Evolutionary conservation across 2,797 vertebrate species (phyloP).

Genomic region (Bradypodion ventrale): DNA sequence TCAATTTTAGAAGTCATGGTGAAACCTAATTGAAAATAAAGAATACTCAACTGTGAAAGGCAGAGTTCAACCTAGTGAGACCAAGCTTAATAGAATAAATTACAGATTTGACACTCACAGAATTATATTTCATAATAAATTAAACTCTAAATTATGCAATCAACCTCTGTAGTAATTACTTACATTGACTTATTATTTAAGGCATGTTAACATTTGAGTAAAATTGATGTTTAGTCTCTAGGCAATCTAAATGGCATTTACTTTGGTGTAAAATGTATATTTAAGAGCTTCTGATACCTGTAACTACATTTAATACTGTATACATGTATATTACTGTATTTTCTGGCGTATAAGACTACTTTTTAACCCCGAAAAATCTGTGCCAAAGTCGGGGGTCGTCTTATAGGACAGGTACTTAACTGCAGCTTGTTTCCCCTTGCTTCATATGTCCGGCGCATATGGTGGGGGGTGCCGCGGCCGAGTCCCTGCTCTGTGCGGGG

Average conservation of each 20-base stretch:
- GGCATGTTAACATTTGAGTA: not conserved
- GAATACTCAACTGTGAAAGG: not conserved
- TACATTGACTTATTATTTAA: not conserved
- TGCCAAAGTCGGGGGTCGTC: too few species aligned
- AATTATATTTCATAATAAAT: constrained; percentile 9
- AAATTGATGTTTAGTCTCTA: not conserved
- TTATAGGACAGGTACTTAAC: too few species aligned
- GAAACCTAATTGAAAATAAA: constrained; percentile 6
- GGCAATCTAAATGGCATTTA: not conserved
- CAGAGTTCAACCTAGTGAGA: constrained; percentile 1
- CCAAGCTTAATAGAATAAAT: constrained; percentile 13
- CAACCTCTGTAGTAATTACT: not conserved
- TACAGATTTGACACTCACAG: not conserved
- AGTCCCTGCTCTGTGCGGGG: too few species aligned
- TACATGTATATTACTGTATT: too few species aligned
- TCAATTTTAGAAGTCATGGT: not conserved
- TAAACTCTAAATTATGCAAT: constrained; percentile 15
- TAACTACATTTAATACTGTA: too few species aligned
- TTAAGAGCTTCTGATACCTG: not conserved
- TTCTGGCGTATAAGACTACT: too few species aligned
- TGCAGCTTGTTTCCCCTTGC: too few species aligned
- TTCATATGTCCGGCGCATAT: too few species aligned
- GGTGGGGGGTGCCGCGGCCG: too few species aligned
- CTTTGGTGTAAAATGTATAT: not conserved
- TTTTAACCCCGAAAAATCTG: too few species aligned